Percentiles rank a stretch among this genome's conserved stretches.
Evolutionary conservation across 2,888 invertebrate genomes (phyloP).

Genomic region (Prionchulus punctatus): DNA sequence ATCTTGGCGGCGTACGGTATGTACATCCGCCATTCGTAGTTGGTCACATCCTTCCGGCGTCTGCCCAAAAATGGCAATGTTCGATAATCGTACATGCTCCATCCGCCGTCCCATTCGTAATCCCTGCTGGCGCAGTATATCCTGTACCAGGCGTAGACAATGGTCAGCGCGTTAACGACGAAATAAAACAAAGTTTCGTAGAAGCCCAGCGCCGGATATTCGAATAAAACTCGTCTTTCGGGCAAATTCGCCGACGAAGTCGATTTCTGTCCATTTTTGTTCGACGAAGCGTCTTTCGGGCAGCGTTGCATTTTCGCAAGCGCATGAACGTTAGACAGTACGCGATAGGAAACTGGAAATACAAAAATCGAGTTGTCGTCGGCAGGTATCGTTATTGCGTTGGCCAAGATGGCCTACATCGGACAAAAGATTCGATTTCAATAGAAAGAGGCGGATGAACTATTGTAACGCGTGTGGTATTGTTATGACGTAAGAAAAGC

Average conservation of each 20-base stretch:
- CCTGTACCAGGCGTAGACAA: slow-evolving; percentile 21
- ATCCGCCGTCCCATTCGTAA: slow-evolving; percentile 15
- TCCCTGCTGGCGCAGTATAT: slow-evolving; percentile 17
- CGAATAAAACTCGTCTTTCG: slow-evolving; percentile 16
- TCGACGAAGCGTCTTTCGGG: no score
- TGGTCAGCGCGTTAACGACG: slow-evolving; percentile 16
- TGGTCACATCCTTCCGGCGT: slow-evolving; percentile 27
- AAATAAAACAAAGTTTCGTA: slow-evolving; percentile 22
- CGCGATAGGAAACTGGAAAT: no score
- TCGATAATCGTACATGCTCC: neutral
- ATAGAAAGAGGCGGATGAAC: no score
- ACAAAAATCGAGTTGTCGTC: no score
- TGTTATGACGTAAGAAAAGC: no score
- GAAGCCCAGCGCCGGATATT: slow-evolving; percentile 24
- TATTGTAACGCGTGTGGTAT: no score
- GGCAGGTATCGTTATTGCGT: no score
- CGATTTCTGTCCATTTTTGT: neutral
- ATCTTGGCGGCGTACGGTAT: slow-evolving; percentile 20
- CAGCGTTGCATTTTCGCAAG: no score
- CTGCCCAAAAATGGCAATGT: neutral
- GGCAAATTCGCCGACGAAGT: no score
- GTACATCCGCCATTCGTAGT: slow-evolving; percentile 33
- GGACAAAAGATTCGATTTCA: no score
- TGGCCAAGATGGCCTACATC: no score
- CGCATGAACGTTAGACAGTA: no score